A percentile compares a stretch with the other conserved stretches of the same genome.
Conservation (phyloP, 2,888 invertebrate genomes). For the Hirtodrosophila confusa region DNA sequence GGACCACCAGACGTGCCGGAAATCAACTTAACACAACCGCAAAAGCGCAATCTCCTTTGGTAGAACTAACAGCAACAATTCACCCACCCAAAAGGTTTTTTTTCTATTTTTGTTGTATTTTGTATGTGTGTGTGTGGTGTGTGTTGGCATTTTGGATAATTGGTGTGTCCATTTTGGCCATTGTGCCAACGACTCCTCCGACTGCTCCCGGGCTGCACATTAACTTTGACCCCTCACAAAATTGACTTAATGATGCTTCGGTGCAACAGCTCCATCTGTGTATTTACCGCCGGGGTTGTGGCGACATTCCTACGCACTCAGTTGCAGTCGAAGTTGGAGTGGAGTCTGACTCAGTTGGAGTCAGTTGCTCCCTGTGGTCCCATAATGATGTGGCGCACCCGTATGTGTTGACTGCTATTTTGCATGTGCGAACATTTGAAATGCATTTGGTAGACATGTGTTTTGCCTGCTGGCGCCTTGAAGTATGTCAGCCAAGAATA, state of each 20-base stretch:
- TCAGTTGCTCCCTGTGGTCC: constrained; percentile 77
- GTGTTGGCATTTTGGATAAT: constrained; percentile 67
- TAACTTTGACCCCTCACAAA: constrained; percentile 68
- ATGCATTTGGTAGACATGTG: constrained; percentile 37
- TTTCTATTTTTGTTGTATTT: constrained; percentile 4
- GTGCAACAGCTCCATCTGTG: constrained; percentile 33
- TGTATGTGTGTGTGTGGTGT: neutral
- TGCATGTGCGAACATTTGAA: constrained; percentile 47
- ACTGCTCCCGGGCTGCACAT: constrained; percentile 69
- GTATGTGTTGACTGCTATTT: constrained; percentile 53
- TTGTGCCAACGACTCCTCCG: constrained; percentile 25
- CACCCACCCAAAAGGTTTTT: constrained; percentile 18
- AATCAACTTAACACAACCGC: constrained; percentile 79
- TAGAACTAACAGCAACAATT: constrained; percentile 11
- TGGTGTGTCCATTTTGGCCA: constrained; percentile 65
- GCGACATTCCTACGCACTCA: constrained; percentile 51
- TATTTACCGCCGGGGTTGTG: constrained; percentile 36
- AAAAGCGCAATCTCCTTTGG: constrained; percentile 76
- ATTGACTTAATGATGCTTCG: constrained; percentile 81
- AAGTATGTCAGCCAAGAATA: constrained; percentile 19
- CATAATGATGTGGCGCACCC: constrained; percentile 80
- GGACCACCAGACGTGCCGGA: constrained; percentile 66
- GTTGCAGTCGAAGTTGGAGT: constrained; percentile 19
- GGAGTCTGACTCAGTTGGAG: constrained; percentile 31
- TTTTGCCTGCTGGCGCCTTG: constrained; percentile 42